These are phyloP conservation scores for Caiman crocodilus DNA, from an alignment of 2,797 vertebrate genomes.

Conservation along the genomic window DNA sequence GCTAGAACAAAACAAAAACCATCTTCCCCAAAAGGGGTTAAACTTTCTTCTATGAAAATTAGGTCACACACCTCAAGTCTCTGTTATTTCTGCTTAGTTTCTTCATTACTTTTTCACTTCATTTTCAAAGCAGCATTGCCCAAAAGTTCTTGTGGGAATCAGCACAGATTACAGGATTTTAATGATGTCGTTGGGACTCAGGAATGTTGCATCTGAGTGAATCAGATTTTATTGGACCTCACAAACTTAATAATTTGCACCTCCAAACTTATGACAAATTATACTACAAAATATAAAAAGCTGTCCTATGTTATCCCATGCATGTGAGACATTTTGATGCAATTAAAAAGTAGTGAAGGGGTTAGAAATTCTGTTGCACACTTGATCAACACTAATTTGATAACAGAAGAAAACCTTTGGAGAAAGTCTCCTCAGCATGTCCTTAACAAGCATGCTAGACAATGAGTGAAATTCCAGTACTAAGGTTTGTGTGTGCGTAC, in stretches of 20 bases:
- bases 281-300: not conserved
- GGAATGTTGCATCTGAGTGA: not conserved
- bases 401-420: not conserved
- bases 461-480: not conserved
- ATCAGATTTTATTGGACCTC: not conserved
- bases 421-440: not conserved
- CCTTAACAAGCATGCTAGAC: not conserved
- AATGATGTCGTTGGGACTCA: constrained; percentile 21
- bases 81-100: constrained; percentile 26
- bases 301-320: not conserved
- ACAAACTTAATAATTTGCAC: not conserved
- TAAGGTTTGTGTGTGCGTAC: fast-evolving
- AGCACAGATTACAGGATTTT: not conserved
- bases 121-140: constrained; percentile 45
- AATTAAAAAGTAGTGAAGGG: not conserved
- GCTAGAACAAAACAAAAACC: not conserved
- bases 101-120: constrained; percentile 38
- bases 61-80: not conserved
- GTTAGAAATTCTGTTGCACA: not conserved
- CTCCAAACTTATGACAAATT: not conserved
- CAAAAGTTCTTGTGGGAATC: constrained; percentile 42
- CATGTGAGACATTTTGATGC: not conserved
- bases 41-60: not conserved
- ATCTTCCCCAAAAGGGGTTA: not conserved
- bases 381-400: not conserved